Base-by-base conservation (phyloP, 2,113 vertebrate genomes). In the Rutilus rutilus region DNA sequence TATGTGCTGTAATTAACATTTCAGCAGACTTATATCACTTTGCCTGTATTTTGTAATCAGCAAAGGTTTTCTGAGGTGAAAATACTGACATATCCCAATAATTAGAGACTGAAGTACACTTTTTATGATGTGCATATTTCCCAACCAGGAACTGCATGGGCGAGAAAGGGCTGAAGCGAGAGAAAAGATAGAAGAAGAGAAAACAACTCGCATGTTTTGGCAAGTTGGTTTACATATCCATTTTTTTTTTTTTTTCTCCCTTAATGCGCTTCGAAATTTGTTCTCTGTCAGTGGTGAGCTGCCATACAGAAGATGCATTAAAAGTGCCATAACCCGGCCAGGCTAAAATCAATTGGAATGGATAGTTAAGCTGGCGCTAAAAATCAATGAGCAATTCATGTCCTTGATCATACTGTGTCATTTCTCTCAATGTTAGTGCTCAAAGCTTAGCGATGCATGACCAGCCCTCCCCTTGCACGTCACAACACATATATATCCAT, bases 321-420 rank as follows among this genome's bases (percentile, higher is more conserved):
- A 95, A 94, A 94, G 88, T 93, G 91, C 93, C 92, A 94, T 94
- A 83, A 93, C 90, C 93, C 94, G 90, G 93, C 93, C 94, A 93
- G 93, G 94, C 94, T 95, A 93, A 94, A 93, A 95, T 95, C 94
- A 95, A 95, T 95, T 91, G 94, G 93, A 95, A 95, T 93, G 93
- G 94, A 95, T 95, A 95, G 95, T 95, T 95, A 95, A 95, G 93
- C 94, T 93, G 91, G 93, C 90, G 91, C 93, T 93, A 94, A 95
- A 95, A 95, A 95, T 95, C 94, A 95, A 95, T 95, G 95, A 94
- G 94, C 93, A 94, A 95, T 95, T 95, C 94, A 95, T 95, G 94
- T 95, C 94, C 94, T 95, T 95, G 95, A 94, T 95, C 94, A 95
- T 92, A 93, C 88, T 92, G 93, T 94, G 94, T 95, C 94, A 93